These are phyloP conservation scores for Pycnomerus fuliginosus DNA, from an alignment of 2,888 invertebrate species.

Conservation along the genomic window DNA sequence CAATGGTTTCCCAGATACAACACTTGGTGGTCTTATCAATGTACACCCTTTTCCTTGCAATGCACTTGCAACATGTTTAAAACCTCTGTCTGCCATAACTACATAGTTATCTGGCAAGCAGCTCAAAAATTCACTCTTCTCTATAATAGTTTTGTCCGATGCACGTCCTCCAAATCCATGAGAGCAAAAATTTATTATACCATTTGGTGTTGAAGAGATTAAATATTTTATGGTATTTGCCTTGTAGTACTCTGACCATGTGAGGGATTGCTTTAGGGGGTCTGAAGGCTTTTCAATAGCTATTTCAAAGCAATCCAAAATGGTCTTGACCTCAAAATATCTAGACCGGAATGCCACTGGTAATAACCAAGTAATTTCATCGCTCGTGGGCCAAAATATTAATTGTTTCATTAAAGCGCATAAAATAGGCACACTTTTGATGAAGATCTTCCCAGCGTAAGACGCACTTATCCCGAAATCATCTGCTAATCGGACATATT, in stretches of 20 bases:
- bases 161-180: not conserved
- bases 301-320: constrained; percentile 3
- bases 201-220: constrained; percentile 3
- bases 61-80: constrained; percentile 15
- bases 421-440: not conserved
- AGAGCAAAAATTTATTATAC: not conserved
- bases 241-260: constrained; percentile 6
- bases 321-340: not conserved
- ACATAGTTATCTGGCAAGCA: too few species aligned
- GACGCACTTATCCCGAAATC: too few species aligned
- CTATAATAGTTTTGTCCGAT: too few species aligned
- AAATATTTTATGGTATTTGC: constrained; percentile 1
- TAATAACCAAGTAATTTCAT: not conserved
- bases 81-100: constrained; percentile 6
- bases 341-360: not conserved
- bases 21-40: constrained; percentile 20
- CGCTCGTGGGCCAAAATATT: not conserved
- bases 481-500: too few species aligned
- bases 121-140: too few species aligned
- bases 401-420: not conserved
- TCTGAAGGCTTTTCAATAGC: constrained; percentile 1
- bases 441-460: constrained; percentile 8
- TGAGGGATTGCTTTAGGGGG: not conserved
- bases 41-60: constrained; percentile 11
- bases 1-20: constrained; percentile 1